phyloP scores from a whole-genome alignment of 2,797 vertebrate species.

The Sphenopsis melanotis region DNA sequence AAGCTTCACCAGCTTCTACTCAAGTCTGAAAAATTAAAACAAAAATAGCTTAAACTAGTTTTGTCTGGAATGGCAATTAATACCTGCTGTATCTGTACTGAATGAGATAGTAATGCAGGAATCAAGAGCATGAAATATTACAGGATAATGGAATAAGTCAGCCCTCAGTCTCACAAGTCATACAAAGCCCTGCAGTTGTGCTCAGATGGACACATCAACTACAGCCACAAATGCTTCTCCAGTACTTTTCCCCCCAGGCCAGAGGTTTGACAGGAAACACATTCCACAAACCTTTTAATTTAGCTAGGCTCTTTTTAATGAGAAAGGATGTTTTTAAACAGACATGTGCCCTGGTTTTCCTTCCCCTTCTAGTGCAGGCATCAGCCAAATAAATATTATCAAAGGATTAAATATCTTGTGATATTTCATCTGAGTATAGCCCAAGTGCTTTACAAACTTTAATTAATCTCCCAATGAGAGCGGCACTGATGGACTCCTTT shows the following conservation, averaged over 20 bases:
- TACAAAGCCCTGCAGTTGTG: neutral
- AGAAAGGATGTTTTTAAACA: constrained; percentile 42
- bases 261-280: neutral
- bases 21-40: neutral
- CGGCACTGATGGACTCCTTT: neutral
- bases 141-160: neutral
- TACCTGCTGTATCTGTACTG: neutral
- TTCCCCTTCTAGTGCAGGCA: neutral
- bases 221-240: neutral
- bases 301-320: constrained; percentile 11
- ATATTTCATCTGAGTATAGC: neutral
- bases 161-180: neutral
- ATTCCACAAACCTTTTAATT: constrained; percentile 34
- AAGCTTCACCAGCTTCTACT: neutral
- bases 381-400: constrained; percentile 44
- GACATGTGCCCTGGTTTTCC: neutral
- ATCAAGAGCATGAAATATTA: neutral
- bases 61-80: neutral
- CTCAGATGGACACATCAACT: neutral
- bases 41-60: neutral
- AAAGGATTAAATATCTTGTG: constrained; percentile 19
- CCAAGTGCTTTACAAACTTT: neutral
- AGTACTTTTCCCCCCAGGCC: neutral
- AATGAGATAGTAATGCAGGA: neutral
- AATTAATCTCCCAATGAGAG: neutral